A percentile compares a stretch with the other conserved stretches of the same genome.
Conservation (phyloP, 2,797 vertebrate species). For the Calcarius lapponicus region DNA sequence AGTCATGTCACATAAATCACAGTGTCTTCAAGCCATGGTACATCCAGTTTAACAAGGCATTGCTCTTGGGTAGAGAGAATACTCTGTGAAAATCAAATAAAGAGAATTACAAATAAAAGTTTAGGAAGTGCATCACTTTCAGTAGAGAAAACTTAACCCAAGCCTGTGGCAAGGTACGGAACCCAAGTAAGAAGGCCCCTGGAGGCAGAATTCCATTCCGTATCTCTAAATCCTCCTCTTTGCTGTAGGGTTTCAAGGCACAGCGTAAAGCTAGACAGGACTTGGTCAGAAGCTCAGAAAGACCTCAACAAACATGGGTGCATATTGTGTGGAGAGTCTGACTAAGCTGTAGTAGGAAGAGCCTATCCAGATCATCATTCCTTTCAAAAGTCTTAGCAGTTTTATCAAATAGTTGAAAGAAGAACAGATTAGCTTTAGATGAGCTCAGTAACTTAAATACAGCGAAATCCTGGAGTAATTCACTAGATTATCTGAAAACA, state of each 20-base stretch:
- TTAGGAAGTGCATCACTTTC: neutral
- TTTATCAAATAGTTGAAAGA: slow-evolving; percentile 80
- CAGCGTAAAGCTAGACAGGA: slow-evolving; percentile 86
- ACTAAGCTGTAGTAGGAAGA: slow-evolving; percentile 76
- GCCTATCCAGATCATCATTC: slow-evolving; percentile 67
- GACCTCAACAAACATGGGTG: slow-evolving; percentile 79
- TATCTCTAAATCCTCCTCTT: slow-evolving; percentile 70
- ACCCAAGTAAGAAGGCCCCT: slow-evolving; percentile 71
- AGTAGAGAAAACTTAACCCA: neutral
- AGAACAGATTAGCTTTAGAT: neutral
- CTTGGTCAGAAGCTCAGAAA: slow-evolving; percentile 83
- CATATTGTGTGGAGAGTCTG: slow-evolving; percentile 79
- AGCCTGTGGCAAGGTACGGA: neutral
- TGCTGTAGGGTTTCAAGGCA: slow-evolving; percentile 82
- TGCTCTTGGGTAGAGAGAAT: slow-evolving; percentile 57
- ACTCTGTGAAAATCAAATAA: neutral
- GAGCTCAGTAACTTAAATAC: neutral
- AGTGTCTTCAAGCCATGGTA: slow-evolving; percentile 76
- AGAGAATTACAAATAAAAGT: neutral
- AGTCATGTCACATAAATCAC: slow-evolving; percentile 81
- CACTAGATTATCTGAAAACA: neutral
- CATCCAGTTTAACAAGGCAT: slow-evolving; percentile 70
- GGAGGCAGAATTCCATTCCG: slow-evolving; percentile 83
- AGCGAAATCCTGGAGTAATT: neutral
- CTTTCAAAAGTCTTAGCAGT: slow-evolving; percentile 80